Evolutionary conservation across 2,113 vertebrate species (phyloP).

Genomic region (Dicentrarchus labrax): DNA sequence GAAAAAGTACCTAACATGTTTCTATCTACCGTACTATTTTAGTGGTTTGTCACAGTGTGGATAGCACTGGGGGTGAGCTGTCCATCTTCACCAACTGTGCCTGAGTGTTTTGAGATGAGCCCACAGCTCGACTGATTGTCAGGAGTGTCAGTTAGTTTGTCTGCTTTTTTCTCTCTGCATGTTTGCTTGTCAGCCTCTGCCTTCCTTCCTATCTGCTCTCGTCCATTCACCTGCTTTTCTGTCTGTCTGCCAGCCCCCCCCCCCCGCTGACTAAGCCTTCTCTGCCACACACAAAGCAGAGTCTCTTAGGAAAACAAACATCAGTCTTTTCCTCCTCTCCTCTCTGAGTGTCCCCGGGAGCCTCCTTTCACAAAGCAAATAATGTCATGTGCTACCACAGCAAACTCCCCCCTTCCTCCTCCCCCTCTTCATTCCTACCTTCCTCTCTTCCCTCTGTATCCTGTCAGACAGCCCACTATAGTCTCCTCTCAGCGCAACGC

Average conservation of each 20-base stretch:
- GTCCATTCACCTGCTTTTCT: conserved; percentile 20
- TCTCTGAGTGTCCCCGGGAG: conserved; percentile 55
- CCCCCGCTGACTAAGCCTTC: conserved; percentile 30
- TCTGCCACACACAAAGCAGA: conserved; percentile 53
- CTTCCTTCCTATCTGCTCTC: conserved; percentile 32
- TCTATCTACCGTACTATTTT: conserved; percentile 25
- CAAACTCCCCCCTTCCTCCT: conserved; percentile 1
- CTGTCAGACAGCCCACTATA: conserved; percentile 22
- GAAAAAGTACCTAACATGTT: conserved; percentile 8
- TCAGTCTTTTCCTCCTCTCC: conserved; percentile 47
- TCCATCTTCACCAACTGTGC: conserved; percentile 57
- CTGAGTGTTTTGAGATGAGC: conserved; percentile 37
- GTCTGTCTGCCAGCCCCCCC: conserved; percentile 17
- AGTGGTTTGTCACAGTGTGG: conserved; percentile 44
- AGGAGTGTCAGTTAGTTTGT: conserved; percentile 49
- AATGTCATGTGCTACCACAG: conserved; percentile 61
- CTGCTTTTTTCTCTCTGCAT: conserved; percentile 47
- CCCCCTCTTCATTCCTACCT: conserved; percentile 10
- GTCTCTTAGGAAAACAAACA: conserved; percentile 72
- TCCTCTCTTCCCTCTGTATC: conserved; percentile 2
- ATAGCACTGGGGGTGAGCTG: conserved; percentile 39
- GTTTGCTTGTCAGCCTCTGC: conserved; percentile 57
- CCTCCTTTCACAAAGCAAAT: conserved; percentile 72
- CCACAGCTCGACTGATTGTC: conserved; percentile 48
- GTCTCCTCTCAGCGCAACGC: background rate